These are phyloP conservation scores for Papilio helenus DNA, from an alignment of 1,140 invertebrate genomes.

Conservation along the genomic window DNA sequence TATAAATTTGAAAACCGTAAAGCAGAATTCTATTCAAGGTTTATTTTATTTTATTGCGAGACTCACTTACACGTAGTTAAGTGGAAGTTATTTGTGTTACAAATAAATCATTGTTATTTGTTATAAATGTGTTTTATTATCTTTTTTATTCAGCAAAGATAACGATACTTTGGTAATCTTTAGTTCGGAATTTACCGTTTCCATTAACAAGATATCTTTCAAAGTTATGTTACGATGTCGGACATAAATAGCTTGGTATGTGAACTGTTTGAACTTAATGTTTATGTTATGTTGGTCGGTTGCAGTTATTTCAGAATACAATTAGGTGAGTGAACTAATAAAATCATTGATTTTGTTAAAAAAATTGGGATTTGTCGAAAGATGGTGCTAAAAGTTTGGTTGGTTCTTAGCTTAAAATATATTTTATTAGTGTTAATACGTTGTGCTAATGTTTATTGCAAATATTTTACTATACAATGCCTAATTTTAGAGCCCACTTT, in stretches of 20 bases:
- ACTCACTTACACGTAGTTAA: slow-evolving; percentile 64
- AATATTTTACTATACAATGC: background rate
- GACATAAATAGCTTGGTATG: background rate
- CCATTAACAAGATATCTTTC: slow-evolving; percentile 7
- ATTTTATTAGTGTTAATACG: background rate
- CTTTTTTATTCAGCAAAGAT: background rate
- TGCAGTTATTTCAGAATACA: background rate
- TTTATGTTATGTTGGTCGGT: background rate
- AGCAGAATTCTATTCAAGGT: slow-evolving; percentile 53
- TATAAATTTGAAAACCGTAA: slow-evolving; percentile 37
- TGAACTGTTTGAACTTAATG: background rate
- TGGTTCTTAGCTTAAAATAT: too few relatives aligned
- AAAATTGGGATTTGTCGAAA: background rate
- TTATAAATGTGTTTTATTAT: slow-evolving; percentile 55
- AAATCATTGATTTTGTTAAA: background rate
- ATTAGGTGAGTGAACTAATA: background rate
- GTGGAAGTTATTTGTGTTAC: slow-evolving; percentile 57
- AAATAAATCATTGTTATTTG: slow-evolving; percentile 73
- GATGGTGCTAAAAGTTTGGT: too few relatives aligned
- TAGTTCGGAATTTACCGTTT: background rate
- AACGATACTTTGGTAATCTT: slow-evolving; percentile 10
- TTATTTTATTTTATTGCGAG: slow-evolving; percentile 65
- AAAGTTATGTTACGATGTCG: slow-evolving; percentile 13
- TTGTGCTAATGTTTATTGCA: background rate
- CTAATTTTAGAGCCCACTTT: background rate